Conservation (phyloP, 2,888 invertebrate species). For the Callosobruchus maculatus region DNA sequence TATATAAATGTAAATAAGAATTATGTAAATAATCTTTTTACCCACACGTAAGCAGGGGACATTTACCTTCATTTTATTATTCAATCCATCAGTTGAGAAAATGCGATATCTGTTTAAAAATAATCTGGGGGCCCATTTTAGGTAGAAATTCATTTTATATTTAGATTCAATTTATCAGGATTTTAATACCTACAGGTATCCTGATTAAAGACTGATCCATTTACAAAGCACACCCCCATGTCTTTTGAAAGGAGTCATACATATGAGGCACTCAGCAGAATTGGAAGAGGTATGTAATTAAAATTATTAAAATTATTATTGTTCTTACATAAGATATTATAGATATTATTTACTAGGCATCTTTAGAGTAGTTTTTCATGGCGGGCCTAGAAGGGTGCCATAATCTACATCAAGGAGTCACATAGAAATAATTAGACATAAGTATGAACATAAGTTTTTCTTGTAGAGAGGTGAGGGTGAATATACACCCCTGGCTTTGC, state of each 20-base stretch:
- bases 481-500: too few species aligned
- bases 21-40: neutral
- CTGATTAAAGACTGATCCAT: neutral
- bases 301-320: neutral
- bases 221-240: slow-evolving; percentile 6
- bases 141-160: neutral
- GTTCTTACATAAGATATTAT: neutral
- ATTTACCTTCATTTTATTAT: neutral
- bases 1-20: neutral
- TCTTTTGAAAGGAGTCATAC: slow-evolving; percentile 20
- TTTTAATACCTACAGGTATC: neutral
- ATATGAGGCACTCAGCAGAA: slow-evolving; percentile 30
- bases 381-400: too few species aligned
- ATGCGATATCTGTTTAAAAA: neutral
- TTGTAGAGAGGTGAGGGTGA: too few species aligned
- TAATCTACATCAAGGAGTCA: too few species aligned
- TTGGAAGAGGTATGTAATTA: slow-evolving; percentile 24
- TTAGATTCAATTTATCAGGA: neutral
- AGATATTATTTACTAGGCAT: too few species aligned
- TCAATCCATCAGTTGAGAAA: neutral
- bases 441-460: too few species aligned
- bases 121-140: neutral
- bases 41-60: neutral
- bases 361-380: too few species aligned
- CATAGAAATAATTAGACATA: too few species aligned